Conservation (phyloP, 2,113 vertebrate genomes). For the Malaclemys terrapin region DNA sequence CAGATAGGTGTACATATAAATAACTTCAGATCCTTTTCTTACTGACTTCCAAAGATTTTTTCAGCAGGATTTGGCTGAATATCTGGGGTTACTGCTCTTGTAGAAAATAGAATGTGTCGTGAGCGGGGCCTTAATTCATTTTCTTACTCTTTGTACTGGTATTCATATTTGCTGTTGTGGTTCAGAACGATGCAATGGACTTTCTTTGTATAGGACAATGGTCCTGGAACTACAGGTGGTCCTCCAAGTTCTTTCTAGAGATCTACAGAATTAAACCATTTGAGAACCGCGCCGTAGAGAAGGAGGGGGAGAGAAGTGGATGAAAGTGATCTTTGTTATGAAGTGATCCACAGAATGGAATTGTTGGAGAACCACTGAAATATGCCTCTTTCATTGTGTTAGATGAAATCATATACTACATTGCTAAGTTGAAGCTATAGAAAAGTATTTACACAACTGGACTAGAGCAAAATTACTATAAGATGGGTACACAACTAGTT, state of each 20-base stretch:
- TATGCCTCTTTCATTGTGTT: neutral
- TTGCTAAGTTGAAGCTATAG: neutral
- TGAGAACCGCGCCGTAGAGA: neutral
- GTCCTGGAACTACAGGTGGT: neutral
- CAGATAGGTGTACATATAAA: neutral
- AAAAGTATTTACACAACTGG: neutral
- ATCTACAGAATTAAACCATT: neutral
- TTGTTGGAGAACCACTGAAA: neutral
- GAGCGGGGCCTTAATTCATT: rapidly evolving
- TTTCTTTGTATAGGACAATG: neutral
- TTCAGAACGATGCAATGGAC: neutral
- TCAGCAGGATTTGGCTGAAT: neutral
- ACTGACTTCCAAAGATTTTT: neutral
- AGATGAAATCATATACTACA: neutral
- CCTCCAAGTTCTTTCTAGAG: neutral
- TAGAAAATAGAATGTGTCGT: neutral
- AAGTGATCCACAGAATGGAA: neutral
- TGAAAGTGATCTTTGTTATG: neutral
- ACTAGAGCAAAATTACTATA: neutral
- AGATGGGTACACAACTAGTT: neutral
- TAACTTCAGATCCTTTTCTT: neutral
- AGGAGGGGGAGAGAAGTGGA: neutral
- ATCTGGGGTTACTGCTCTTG: neutral
- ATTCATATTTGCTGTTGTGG: neutral
- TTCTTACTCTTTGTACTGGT: neutral